Evolutionary conservation across 2,113 vertebrate species (phyloP).

Genomic region (Andinoacara biseriatus): DNA sequence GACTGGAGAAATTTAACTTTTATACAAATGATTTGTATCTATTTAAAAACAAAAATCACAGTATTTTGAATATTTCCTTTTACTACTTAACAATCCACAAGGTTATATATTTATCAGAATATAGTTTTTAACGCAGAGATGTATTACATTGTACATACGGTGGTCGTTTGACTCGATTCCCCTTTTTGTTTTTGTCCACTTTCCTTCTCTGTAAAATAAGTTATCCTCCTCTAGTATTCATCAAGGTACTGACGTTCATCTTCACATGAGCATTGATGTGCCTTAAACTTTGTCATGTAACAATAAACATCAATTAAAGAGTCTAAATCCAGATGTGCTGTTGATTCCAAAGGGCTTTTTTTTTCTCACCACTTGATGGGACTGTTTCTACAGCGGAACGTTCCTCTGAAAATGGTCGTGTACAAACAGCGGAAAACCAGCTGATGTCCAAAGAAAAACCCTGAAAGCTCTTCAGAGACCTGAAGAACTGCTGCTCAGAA

Average conservation of each 20-base stretch:
- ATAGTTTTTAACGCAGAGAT: conserved; percentile 84
- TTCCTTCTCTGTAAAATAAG: conserved; percentile 43
- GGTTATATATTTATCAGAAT: conserved; percentile 85
- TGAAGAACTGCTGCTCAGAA: no score
- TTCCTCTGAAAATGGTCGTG: no score
- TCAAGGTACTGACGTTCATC: conserved; percentile 61
- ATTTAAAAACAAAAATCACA: conserved; percentile 87
- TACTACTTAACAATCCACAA: conserved; percentile 82
- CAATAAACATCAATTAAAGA: conserved; percentile 85
- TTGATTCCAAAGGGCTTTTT: no score
- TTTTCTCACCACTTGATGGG: not conserved
- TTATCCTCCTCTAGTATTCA: conserved; percentile 43
- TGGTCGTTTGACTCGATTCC: conserved; percentile 68
- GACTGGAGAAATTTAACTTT: conserved; percentile 85
- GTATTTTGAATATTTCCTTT: conserved; percentile 91
- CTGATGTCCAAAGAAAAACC: no score
- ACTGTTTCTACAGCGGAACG: no score
- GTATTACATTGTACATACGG: conserved; percentile 80
- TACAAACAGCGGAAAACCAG: no score
- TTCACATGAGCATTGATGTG: conserved; percentile 83
- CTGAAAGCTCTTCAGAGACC: no score
- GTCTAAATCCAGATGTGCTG: conserved; percentile 56
- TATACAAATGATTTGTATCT: conserved; percentile 88
- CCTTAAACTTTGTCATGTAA: conserved; percentile 91
- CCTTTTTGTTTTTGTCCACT: conserved; percentile 36